Evolutionary conservation across 1,140 invertebrate species (phyloP), one percentile per base, ranked within the genome.

Genomic region (Sminthurinus signatus): DNA sequence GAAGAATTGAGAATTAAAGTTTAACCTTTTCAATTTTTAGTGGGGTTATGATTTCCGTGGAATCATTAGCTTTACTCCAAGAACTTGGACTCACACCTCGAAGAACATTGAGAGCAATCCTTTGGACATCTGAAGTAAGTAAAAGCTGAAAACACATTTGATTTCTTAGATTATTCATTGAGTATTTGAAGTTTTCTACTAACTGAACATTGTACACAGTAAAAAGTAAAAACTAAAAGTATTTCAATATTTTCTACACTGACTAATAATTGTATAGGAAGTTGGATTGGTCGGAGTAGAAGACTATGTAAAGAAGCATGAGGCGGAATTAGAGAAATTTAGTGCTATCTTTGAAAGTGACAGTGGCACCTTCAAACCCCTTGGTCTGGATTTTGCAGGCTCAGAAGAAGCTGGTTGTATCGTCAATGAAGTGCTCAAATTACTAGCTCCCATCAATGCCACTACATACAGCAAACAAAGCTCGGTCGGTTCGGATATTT

Each of bases 11-110:
- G n/a, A n/a, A n/a, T 36, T 36, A 15, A 36, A 36, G 5, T 36
- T 36, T 36, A 36, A 36, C 15, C 32, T 8, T 36, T 36, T 36
- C 15, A 5, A 36, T 36, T 8, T 36, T 15, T 39, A 87, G 84
- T 70, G 90, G 90, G 43, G 81, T 85, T 42, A 88, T 92, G 66
- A 85, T 91, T 58, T 88, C 88, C 2, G 91, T 87, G 86, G 83
- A 83, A 59, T 83, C 85, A 39, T 78, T 89, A 10, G 81, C 83
- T 8, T 76, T 89, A 31, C 73, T 93, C 10, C 85, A 86, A 73
- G 76, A 79, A 27, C 76, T 93, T 0, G 81, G 82, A 58, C 76
- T 91, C 12, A 28, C 75, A 63, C 83, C 89, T 23, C 85, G 80
- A 75, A 78, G 89, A 73, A 93, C 91, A 2, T 74, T 74, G 10